Evolutionary conservation across 2,113 vertebrate genomes (phyloP), one percentile per base, ranked within the genome.

Genomic region (Hemicordylus capensis): DNA sequence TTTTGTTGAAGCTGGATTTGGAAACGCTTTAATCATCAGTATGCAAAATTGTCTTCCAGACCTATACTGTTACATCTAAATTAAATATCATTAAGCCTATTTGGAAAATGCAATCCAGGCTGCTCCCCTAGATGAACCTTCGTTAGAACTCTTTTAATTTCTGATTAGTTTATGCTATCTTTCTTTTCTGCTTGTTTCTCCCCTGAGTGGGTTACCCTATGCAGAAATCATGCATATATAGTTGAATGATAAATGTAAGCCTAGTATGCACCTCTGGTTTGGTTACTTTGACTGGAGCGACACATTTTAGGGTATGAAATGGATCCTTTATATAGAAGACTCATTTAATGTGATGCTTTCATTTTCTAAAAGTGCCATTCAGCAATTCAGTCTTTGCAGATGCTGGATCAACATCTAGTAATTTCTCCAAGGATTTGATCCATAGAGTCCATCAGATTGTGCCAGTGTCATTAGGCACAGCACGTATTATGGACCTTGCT

Each of bases 21-120:
- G 31, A 22, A 81, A 51, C 37, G 85, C 39, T 86, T 84, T 79
- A 42, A 74, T 88, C 51, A 42, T 82, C 56, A 63, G 26, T 70
- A 79, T 83, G 42, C 24, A 46, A 69, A 76, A 39, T 20, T 46
- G 3, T 14, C 4, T 61, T 51, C 3, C 9, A 73, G 39, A 20
- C 0, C 39, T 51, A 67, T 51, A 83, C 37, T 86, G 6, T 69
- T 89, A 28, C 39, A 67, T 89, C 61, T 83, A 88, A 89, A 34
- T 54, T 11, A 83, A 63, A 24, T 81, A 63, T 87, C 31, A 37
- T 77, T 73, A 76, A 76, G 87, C 67, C 4, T n/a, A 1, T 67
- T 88, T 84, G 74, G 77, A 85, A 85, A 64, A 3, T 3, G 22
- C 37, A 83, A 17, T 46, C 85, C 78, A 22, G 58, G 77, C 59